These are phyloP conservation scores for Cosmia pyralina DNA, from an alignment of 2,888 invertebrate genomes.

Conservation along the genomic window DNA sequence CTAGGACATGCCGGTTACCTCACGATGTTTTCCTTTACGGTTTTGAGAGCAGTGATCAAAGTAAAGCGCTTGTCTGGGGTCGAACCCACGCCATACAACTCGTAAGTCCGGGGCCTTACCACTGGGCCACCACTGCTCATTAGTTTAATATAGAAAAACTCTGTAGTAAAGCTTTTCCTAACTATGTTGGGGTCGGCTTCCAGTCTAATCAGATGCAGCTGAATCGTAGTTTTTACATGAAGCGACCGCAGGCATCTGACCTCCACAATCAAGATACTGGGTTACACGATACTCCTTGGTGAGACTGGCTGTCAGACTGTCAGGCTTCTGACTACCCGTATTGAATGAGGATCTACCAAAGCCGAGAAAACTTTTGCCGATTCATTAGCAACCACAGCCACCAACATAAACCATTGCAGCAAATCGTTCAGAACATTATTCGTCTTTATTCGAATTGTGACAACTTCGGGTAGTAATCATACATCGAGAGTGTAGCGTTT, in stretches of 20 bases:
- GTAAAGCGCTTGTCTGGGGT: too few species aligned
- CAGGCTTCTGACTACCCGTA: neutral
- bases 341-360: too few species aligned
- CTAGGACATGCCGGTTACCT: too few species aligned
- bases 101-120: too few species aligned
- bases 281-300: neutral
- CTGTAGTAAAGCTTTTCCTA: neutral
- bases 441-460: conserved; percentile 13
- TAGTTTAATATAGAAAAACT: neutral
- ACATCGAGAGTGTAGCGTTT: conserved; percentile 34
- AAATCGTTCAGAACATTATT: conserved; percentile 23
- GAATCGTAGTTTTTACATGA: neutral
- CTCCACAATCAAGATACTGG: neutral
- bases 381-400: neutral
- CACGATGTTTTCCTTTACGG: too few species aligned
- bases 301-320: neutral
- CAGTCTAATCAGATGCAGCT: too few species aligned
- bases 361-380: neutral
- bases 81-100: too few species aligned
- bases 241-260: neutral
- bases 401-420: neutral
- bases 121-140: too few species aligned
- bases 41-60: too few species aligned
- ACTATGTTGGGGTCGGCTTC: neutral
- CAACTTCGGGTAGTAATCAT: conserved; percentile 13